These are phyloP conservation scores for Mus minutoides DNA, from an alignment of 2,797 vertebrate species.

Conservation along the genomic window DNA sequence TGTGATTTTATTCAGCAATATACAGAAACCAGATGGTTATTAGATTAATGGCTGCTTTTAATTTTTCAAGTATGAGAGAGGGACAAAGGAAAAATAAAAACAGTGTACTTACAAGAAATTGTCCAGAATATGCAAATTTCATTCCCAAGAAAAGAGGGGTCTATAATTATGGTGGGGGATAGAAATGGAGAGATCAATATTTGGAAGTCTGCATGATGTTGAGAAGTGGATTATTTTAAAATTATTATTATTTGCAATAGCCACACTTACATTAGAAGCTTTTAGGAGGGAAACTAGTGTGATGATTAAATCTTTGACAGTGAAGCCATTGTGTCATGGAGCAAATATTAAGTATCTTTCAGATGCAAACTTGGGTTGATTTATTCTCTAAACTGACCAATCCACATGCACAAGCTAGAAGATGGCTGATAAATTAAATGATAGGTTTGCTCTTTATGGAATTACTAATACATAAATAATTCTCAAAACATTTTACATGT, in stretches of 20 bases:
- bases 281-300: neutral
- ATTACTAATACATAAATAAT: neutral
- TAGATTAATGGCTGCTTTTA: neutral
- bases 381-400: neutral
- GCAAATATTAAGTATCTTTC: neutral
- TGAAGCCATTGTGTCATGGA: neutral
- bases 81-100: neutral
- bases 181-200: neutral
- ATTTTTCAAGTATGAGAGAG: neutral
- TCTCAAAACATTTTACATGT: slow-evolving; percentile 53
- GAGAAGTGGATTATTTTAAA: neutral
- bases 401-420: neutral
- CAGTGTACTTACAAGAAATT: neutral
- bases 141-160: neutral
- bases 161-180: neutral
- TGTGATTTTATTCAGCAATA: slow-evolving; percentile 8
- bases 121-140: neutral
- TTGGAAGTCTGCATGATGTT: neutral
- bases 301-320: neutral
- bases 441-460: neutral
- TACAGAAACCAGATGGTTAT: neutral
- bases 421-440: neutral
- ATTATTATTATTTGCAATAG: neutral
- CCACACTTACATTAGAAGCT: neutral
- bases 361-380: slow-evolving; percentile 20